Conservation (phyloP, 92 coral and sea anemone species). For the Meandrina meandrites region DNA sequence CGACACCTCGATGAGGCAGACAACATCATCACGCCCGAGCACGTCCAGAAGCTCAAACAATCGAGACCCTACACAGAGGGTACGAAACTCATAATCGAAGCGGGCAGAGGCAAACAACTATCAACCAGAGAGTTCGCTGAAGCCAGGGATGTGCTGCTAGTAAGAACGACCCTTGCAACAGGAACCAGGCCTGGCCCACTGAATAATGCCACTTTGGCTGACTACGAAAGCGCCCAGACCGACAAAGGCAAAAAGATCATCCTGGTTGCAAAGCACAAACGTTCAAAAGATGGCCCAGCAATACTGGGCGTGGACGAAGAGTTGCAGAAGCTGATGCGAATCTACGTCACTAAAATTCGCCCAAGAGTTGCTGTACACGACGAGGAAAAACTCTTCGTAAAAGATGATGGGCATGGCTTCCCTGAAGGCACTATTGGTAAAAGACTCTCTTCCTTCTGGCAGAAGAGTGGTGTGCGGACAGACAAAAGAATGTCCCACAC, state of each 20-base stretch:
- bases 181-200: conserved; percentile 14
- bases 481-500: background rate
- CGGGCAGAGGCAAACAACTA: background rate
- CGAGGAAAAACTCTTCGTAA: background rate
- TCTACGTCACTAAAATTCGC: background rate
- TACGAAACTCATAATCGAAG: background rate
- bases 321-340: background rate
- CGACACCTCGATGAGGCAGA: conserved; percentile 14
- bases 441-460: conserved; percentile 1
- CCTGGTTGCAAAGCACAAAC: conserved; percentile 17
- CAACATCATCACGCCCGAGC: background rate
- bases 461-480: conserved; percentile 3
- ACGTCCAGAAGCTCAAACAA: background rate
- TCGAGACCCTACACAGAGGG: background rate
- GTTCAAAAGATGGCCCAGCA: conserved; percentile 25
- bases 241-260: background rate
- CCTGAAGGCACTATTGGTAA: conserved; percentile 6
- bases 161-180: background rate
- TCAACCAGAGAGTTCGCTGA: background rate
- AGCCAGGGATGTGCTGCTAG: conserved; percentile 14
- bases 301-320: conserved; percentile 15
- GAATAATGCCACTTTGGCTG: background rate
- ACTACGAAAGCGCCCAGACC: background rate
- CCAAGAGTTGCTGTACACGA: background rate
- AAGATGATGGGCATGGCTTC: conserved; percentile 2